phyloP scores from a whole-genome alignment of 2,113 vertebrate species.

The Takifugu flavidus region DNA sequence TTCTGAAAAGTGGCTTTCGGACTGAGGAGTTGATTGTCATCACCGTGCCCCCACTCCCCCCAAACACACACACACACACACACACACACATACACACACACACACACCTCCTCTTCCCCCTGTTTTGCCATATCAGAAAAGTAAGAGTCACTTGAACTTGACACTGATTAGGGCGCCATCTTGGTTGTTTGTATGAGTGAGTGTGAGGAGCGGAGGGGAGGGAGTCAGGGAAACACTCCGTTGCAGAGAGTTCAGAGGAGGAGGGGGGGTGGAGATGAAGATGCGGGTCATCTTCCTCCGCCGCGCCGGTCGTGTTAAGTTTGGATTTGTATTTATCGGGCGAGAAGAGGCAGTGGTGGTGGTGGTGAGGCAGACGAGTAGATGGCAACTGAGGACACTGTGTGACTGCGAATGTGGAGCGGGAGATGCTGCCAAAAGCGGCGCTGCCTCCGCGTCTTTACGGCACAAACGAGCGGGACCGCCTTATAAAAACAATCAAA shows the following conservation, averaged over 20 bases:
- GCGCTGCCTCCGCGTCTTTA: conserved; percentile 46
- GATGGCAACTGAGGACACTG: conserved; percentile 58
- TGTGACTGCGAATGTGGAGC: conserved; percentile 55
- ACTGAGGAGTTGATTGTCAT: conserved; percentile 62
- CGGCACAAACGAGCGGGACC: conserved; percentile 48
- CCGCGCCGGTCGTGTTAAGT: background rate
- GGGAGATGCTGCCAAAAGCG: conserved; percentile 38
- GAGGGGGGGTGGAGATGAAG: background rate
- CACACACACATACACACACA: too few relatives aligned
- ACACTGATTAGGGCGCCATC: conserved; percentile 75
- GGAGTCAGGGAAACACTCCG: conserved; percentile 18
- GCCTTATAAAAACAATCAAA: conserved; percentile 51
- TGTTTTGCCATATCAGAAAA: conserved; percentile 41
- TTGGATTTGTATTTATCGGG: background rate
- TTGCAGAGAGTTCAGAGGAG: conserved; percentile 8
- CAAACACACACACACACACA: too few relatives aligned
- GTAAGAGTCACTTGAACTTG: conserved; percentile 77
- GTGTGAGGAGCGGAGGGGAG: conserved; percentile 24
- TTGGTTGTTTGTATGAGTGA: conserved; percentile 39
- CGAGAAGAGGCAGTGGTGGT: background rate
- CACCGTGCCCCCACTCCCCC: conserved; percentile 29
- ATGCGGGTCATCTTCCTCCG: conserved; percentile 16
- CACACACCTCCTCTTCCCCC: background rate
- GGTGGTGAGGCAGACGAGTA: conserved; percentile 22
- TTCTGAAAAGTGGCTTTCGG: conserved; percentile 66